Evolutionary conservation across 2,113 vertebrate genomes (phyloP), one percentile per base, ranked within the genome.

Genomic region (Ageneiosus marmoratus): DNA sequence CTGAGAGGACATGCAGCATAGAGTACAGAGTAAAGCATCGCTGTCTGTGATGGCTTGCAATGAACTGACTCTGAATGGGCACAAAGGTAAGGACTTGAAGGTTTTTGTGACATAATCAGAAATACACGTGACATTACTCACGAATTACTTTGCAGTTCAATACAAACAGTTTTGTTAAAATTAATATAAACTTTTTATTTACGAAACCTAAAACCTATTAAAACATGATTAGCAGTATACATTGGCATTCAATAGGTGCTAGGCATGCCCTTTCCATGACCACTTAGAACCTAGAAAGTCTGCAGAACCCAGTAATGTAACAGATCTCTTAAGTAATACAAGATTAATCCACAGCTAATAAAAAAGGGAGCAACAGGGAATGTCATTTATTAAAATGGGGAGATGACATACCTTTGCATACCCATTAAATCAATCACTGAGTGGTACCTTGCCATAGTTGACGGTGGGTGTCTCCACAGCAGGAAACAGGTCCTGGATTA

Each of bases 401-500:
- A 55, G 22, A 44, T n/a, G n/a, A n/a, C n/a, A n/a, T 24, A 20
- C 27, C 60, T 11, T n/a, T 79, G 8, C 29, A 74, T 27, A 29
- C 27, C 46, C 0, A 4, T 60, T 10, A 58, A 27, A 70, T n/a
- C 3, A 2, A 70, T 74, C 72, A 74, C 29, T 4, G 13, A 29
- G 13, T 13, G 50, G 34, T 86, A 97, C 96, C 93, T 94, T 93
- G 81, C 94, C 94, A 0, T 96, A 94, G 86, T 96, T 93, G 3
- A 94, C 90, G 60, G 89, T 70, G 0, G 96, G 94, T 4, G 93
- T 90, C 72, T 96, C 95, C 1, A 93, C 90, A 10, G 85, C 93
- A 50, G 95, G 96, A 79, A 98, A 97, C 24, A 98, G 92, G 86
- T 98, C 96, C 82, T 95, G 96, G 62, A 90, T 87, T 34, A 98